A percentile compares a stretch with the other conserved stretches of the same genome.
Conservation (phyloP, 1,140 invertebrate genomes). For the Orius laevigatus region DNA sequence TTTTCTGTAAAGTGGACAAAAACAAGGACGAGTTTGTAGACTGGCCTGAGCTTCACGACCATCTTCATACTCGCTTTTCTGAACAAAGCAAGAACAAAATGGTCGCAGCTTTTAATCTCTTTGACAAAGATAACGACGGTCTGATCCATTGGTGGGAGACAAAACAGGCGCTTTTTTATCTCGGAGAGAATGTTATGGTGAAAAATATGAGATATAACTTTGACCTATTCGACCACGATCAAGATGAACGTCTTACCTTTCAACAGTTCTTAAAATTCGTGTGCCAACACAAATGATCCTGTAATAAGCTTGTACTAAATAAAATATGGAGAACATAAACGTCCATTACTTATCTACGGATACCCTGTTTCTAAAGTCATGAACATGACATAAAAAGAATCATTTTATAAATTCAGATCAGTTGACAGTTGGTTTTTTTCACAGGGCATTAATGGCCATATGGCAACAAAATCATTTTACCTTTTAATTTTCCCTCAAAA, state of each 20-base stretch:
- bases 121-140: constrained; percentile 10
- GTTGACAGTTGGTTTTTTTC: no score
- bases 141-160: constrained; percentile 4
- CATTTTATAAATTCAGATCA: no score
- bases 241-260: neutral
- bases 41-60: neutral
- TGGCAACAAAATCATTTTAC: no score
- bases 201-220: constrained; percentile 2
- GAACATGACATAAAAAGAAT: no score
- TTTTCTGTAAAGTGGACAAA: constrained; percentile 2
- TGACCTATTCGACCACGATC: constrained; percentile 4
- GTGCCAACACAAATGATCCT: neutral
- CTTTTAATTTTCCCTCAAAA: no score
- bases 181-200: constrained; percentile 1
- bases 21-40: neutral
- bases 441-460: no score
- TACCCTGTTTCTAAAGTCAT: no score
- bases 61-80: neutral
- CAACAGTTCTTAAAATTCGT: neutral
- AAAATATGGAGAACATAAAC: no score
- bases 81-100: constrained; percentile 1
- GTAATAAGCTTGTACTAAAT: no score
- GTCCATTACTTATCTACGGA: no score
- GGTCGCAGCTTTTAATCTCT: constrained; percentile 3
- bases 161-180: constrained; percentile 6